A percentile compares a stretch with the other conserved stretches of the same genome.
Conservation (phyloP, 2,113 vertebrate species). For the Anas platyrhynchos region DNA sequence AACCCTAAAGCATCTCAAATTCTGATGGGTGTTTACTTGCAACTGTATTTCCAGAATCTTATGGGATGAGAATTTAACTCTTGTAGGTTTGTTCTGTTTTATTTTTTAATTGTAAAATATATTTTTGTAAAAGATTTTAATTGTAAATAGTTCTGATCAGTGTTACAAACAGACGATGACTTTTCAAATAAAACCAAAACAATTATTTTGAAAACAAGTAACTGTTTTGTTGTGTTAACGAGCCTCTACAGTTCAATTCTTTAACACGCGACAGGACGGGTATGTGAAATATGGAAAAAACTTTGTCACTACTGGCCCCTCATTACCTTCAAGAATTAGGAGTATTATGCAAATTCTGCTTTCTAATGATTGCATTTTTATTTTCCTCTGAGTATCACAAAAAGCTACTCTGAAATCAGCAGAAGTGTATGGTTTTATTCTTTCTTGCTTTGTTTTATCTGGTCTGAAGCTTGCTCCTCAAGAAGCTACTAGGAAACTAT, state of each 20-base stretch:
- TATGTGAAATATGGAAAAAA: background rate
- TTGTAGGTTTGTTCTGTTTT: background rate
- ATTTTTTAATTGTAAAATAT: background rate
- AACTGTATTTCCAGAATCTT: background rate
- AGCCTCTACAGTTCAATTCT: background rate
- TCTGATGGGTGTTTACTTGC: background rate
- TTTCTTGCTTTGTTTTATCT: background rate
- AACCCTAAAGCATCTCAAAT: background rate
- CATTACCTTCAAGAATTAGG: background rate
- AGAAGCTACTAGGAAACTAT: background rate
- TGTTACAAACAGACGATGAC: background rate
- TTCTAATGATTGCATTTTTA: background rate
- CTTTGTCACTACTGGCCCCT: background rate
- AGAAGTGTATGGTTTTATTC: background rate
- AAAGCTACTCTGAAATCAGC: background rate
- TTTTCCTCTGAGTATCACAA: background rate
- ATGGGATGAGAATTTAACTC: background rate
- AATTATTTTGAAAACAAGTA: background rate
- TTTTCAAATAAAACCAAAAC: background rate
- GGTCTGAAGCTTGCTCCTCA: background rate
- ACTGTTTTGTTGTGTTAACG: background rate
- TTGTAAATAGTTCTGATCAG: constrained; percentile 12
- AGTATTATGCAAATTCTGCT: background rate
- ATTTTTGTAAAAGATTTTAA: constrained; percentile 48
- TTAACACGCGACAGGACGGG: background rate